Base-by-base conservation (phyloP, 2,797 vertebrate species). In the Enteromius mattozi region DNA sequence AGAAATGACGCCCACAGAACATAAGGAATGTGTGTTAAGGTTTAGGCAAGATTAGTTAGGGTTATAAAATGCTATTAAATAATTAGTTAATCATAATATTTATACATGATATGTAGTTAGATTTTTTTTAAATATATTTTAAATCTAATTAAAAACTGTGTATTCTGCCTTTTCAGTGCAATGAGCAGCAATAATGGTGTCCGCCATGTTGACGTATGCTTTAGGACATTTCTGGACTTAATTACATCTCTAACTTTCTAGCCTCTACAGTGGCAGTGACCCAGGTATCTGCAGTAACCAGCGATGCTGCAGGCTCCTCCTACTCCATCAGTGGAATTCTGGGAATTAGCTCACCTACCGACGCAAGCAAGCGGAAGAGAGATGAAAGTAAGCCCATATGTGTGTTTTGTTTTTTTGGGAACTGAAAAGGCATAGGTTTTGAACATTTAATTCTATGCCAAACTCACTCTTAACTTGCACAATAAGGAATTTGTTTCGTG, bases 301-400 rank as follows among this genome's bases (percentile, higher is more conserved):
- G 96, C 0, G 98, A 99, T 89, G 96, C 98, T 0, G 97, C 98
- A 0, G 98, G 98, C 89, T 99, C 98, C 2, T 99, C 98, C 19
- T 99, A 99, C 92, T 99, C 98, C 90, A 99, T 99, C 92, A 99
- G 98, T 0, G 98, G 98, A 87, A 99, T 99, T 94, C 94, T 99
- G 95, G 98, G 98, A 88, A 99, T 99, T 81, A 97, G 97, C 84
- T 97, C 98, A 0, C 96, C 96, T 47, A 92, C 95, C 0, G 98
- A 99, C 47, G 96, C 94, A 88, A 97, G 96, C 94, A 99, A 99
- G 89, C 96, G 98, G 93, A 99, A 99, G 93, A 94, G 98, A 89
- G 98, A 99, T 0, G 98, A 99, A 96, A 96, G 98, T 99, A 95
- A 93, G 78, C 80, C 59, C 21, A 42, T 83, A 17, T 79, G 49